A percentile compares a stretch with the other conserved stretches of the same genome.
phyloP scores from a whole-genome alignment of 2,113 vertebrate species.

The Antidorcas marsupialis region DNA sequence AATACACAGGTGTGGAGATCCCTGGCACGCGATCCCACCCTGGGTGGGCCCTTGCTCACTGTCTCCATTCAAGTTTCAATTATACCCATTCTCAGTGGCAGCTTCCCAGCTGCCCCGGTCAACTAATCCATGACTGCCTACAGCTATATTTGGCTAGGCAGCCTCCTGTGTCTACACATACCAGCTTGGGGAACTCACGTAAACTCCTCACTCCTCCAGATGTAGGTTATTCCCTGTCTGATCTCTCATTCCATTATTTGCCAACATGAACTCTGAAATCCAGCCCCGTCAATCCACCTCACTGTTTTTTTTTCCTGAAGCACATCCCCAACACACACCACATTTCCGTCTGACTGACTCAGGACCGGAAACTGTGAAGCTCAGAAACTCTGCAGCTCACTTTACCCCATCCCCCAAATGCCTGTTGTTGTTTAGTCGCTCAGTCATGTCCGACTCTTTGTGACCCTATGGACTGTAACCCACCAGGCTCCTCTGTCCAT shows the following conservation, averaged over 20 bases:
- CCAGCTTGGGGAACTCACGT: neutral
- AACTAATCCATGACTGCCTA: constrained; percentile 44
- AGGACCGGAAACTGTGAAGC: neutral
- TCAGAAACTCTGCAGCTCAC: neutral
- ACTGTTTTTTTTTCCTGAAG: neutral
- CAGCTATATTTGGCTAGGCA: constrained; percentile 39
- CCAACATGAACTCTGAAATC: neutral
- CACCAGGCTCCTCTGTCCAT: neutral
- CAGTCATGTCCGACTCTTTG: neutral
- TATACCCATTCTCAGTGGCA: neutral
- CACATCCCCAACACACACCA: neutral
- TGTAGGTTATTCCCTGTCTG: neutral
- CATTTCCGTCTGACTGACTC: neutral
- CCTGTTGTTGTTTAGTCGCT: neutral
- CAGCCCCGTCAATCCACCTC: neutral
- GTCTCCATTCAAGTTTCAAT: constrained; percentile 23
- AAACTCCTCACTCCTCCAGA: constrained; percentile 13
- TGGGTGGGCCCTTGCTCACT: neutral
- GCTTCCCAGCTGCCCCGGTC: constrained; percentile 46
- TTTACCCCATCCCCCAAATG: neutral
- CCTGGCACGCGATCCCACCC: neutral
- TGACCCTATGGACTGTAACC: neutral
- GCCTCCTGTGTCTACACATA: constrained; percentile 15
- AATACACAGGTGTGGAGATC: neutral
- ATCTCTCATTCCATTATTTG: neutral